Evolutionary conservation across 2,113 vertebrate species (phyloP), one percentile per base, ranked within the genome.

Genomic region (Corythornis cristatus): DNA sequence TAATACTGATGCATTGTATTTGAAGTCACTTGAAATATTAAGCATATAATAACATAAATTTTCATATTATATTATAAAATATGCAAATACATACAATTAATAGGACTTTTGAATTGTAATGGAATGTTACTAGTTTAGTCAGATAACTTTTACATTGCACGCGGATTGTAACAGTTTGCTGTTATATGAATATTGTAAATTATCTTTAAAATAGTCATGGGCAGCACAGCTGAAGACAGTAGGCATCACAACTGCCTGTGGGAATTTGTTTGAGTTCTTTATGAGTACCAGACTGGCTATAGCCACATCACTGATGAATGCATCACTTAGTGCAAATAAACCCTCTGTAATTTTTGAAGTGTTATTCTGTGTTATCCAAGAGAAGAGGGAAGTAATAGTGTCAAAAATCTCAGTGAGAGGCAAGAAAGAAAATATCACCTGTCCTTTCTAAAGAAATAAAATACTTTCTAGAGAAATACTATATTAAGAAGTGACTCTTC

Each of bases 11-110:
- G 29, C 42, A 66, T 21, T 12, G n/a, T 64, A 62, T 80, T 83
- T 91, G 43, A 26, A 88, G 70, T n/a, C 7, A 67, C 89, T 93
- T 96, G 37, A 96, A 95, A 92, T 57, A 91, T 93, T 53, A 83
- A 60, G 22, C 35, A 75, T 37, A 87, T 68, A 35, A 58, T 65
- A 14, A 51, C 25, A 15, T 51, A 26, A 51, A 51, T 51, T 51
- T 51, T 6, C 25, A 26, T 51, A 25, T 26, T 4, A 46, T 81
- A 68, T 66, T 83, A 76, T 75, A 65, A 89, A 88, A 71, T 70
- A 87, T 40, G 12, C 9, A 56, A 83, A 37, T 56, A 67, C 17
- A 35, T 88, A 16, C 11, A n/a, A 45, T 76, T 91, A 94, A 81
- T 79, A 60, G 5, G 12, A 89, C 12, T 76, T 88, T 18, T 37